Evolutionary conservation across 2,113 vertebrate genomes (phyloP).

Genomic region (Leucopsar rothschildi): DNA sequence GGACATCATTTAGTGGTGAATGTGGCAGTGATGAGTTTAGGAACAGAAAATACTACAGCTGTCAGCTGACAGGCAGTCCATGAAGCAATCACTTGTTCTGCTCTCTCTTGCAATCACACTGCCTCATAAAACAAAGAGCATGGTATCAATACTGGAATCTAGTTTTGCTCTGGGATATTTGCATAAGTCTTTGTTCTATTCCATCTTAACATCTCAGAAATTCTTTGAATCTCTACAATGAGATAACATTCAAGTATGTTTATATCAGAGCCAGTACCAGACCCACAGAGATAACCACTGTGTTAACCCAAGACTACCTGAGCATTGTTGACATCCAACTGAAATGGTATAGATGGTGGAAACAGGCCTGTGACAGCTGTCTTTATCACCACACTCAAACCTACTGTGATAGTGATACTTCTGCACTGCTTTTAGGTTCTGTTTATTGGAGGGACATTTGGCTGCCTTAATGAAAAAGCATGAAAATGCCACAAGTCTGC

Average conservation of each 20-base stretch:
- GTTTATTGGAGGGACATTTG: neutral
- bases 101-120: neutral
- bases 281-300: neutral
- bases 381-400: neutral
- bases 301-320: neutral
- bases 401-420: neutral
- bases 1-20: neutral
- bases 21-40: neutral
- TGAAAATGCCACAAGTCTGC: neutral
- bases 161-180: neutral
- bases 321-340: neutral
- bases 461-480: neutral
- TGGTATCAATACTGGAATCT: neutral
- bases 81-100: neutral
- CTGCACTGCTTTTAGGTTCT: neutral
- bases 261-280: neutral
- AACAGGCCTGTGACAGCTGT: neutral
- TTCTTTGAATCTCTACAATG: neutral
- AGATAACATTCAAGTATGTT: conserved; percentile 49
- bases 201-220: neutral
- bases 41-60: neutral
- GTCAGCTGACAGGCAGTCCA: neutral
- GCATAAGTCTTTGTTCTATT: neutral
- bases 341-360: neutral
- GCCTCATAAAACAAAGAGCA: neutral